Evolutionary conservation across 1,140 invertebrate species (phyloP), one percentile per base, ranked within the genome.

Genomic region (Drosophila neocordata): DNA sequence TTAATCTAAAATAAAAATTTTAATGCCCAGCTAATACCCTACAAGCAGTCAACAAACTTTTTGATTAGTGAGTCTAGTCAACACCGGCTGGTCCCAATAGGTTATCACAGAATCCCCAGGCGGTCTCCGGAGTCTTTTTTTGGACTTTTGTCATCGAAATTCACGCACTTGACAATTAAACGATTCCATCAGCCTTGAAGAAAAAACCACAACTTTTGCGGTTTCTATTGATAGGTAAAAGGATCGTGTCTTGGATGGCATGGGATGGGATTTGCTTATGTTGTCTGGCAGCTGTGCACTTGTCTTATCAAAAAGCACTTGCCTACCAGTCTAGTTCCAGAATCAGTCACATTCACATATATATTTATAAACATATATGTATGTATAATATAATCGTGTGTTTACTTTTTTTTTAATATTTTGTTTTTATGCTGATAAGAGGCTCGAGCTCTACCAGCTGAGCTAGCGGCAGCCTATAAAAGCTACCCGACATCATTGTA

Each of bases 391-490:
- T 59, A 58, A 48, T 69, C 59, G 62, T 61, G 62, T 61, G 64
- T 62, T 63, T 65, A 56, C 56, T 31, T 55, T 57, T 70, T 58
- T 74, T 59, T 31, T 65, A 78, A 71, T 82, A 71, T 78, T 83
- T 79, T 71, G 60, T 69, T 58, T 66, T 71, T 34, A 60, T 65
- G 15, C 35, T 66, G 79, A 83, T 83, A 83, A 83, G 79, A 48
- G 41, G 15, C 15, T 11, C 41, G 41, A 44, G 41, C 41, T 18
- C 12, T 56, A 51, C 24, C 48, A 53, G 57, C 38, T 55, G 34
- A 55, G 44, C 57, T 67, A 77, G 56, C 77, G 63, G n/a, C 52
- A 57, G 41, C 34, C 80, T 83, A 83, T 83, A 83, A 84, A 83
- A 83, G 80, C 65, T 52, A 4, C 44, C 52, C 57, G 51, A 13